phyloP scores from a whole-genome alignment of 1,140 invertebrate genomes.

The Laupala kohalensis region DNA sequence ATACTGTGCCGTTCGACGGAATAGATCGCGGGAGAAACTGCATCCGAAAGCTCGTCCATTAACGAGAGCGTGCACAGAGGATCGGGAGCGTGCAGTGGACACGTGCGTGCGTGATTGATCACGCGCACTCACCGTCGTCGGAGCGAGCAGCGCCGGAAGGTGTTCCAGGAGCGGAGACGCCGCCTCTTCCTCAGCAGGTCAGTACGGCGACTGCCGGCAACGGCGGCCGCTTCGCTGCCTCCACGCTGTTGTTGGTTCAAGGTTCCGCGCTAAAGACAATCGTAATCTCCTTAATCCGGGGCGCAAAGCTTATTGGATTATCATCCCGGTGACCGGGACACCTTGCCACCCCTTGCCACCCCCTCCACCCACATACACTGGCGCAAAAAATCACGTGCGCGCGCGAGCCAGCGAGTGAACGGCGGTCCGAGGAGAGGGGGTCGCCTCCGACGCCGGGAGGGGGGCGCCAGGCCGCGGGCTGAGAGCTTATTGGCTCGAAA shows the following conservation, averaged over 20 bases:
- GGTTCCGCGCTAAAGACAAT: neutral
- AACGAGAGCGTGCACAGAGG: no score
- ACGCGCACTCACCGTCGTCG: neutral
- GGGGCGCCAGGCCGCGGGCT: no score
- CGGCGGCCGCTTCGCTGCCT: neutral
- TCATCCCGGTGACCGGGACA: neutral
- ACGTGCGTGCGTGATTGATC: no score
- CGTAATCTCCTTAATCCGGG: neutral
- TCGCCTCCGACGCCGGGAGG: neutral
- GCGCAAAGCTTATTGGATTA: neutral
- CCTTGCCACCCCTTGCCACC: neutral
- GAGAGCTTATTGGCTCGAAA: neutral
- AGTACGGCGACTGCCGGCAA: neutral
- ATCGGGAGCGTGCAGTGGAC: no score
- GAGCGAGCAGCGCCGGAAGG: neutral
- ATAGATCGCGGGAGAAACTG: no score
- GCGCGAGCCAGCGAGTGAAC: no score
- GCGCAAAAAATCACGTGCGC: neutral
- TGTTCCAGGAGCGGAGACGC: neutral
- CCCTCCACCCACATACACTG: neutral
- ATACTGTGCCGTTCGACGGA: neutral
- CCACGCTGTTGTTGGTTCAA: neutral
- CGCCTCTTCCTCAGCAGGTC: neutral
- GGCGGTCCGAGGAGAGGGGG: no score
- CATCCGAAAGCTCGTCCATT: no score